These are phyloP conservation scores for Stictocephala bisonia DNA, from an alignment of 2,888 invertebrate species.

Conservation along the genomic window DNA sequence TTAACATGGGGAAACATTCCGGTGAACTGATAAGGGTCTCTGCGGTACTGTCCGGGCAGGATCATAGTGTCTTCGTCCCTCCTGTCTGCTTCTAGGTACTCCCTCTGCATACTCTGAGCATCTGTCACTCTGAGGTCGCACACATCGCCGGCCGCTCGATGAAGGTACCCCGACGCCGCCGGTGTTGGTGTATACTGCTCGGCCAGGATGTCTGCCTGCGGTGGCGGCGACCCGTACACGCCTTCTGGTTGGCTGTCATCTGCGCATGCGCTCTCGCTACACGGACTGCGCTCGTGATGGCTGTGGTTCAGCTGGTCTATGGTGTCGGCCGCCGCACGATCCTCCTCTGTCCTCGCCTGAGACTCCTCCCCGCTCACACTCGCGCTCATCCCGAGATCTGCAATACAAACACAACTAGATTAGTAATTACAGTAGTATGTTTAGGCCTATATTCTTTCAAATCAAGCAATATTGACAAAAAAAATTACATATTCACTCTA, in stretches of 20 bases:
- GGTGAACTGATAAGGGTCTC: not conserved
- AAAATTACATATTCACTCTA: no score
- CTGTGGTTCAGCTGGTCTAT: conserved; percentile 50
- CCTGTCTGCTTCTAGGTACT: not conserved
- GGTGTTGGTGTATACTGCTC: not conserved
- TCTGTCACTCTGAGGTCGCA: conserved; percentile 35
- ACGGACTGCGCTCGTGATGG: conserved; percentile 18
- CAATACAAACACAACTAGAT: not conserved
- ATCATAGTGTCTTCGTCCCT: conserved; percentile 17
- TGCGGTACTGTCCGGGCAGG: not conserved
- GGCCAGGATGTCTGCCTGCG: no score
- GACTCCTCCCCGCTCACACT: conserved; percentile 35
- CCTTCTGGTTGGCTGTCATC: conserved; percentile 33
- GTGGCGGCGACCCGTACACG: conserved; percentile 11
- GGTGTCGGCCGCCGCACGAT: conserved; percentile 51
- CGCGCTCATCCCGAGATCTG: conserved; percentile 24
- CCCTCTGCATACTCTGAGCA: not conserved
- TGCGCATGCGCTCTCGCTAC: conserved; percentile 38
- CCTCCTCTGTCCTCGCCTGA: conserved; percentile 49
- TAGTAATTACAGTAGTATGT: no score
- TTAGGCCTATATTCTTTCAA: no score
- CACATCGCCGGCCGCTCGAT: not conserved
- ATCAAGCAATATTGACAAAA: no score
- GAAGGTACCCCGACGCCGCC: not conserved
- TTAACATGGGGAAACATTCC: conserved; percentile 28